phyloP scores from a whole-genome alignment of 2,113 vertebrate genomes.

The Cephalopholis sonnerati region DNA sequence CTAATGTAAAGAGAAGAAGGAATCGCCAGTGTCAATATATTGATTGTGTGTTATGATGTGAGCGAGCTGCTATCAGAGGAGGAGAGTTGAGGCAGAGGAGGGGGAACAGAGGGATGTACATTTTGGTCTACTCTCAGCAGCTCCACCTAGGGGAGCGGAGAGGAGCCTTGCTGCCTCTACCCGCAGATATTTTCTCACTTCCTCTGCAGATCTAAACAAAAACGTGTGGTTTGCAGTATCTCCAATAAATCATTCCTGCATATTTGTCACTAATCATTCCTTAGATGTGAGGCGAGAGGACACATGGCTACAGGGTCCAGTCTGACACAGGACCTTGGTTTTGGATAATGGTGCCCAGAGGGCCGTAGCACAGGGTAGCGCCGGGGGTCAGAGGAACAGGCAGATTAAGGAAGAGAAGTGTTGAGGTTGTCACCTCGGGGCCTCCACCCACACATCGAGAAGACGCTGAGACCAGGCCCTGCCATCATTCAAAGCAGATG shows the following conservation, averaged over 20 bases:
- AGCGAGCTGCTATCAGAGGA: slow-evolving; percentile 1
- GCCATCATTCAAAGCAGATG: slow-evolving; percentile 84
- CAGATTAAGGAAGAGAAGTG: slow-evolving; percentile 79
- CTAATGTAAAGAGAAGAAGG: background rate
- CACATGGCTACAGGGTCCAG: slow-evolving; percentile 65
- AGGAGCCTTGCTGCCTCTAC: slow-evolving; percentile 26
- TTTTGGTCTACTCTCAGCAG: slow-evolving; percentile 65
- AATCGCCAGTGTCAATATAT: background rate
- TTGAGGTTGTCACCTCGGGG: slow-evolving; percentile 82
- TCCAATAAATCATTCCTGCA: slow-evolving; percentile 37
- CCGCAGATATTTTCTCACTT: slow-evolving; percentile 7
- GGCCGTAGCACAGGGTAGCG: slow-evolving; percentile 46
- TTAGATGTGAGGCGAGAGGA: slow-evolving; percentile 62
- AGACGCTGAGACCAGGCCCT: slow-evolving; percentile 50
- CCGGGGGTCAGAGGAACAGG: slow-evolving; percentile 72
- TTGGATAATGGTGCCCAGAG: slow-evolving; percentile 72
- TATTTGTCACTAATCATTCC: slow-evolving; percentile 62
- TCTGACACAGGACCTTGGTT: slow-evolving; percentile 63
- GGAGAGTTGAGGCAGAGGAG: background rate
- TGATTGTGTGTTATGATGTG: slow-evolving; percentile 35
- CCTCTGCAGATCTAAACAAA: slow-evolving; percentile 38
- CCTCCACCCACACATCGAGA: slow-evolving; percentile 68
- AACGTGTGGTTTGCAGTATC: slow-evolving; percentile 34
- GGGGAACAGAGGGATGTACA: slow-evolving; percentile 13
- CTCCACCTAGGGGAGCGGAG: slow-evolving; percentile 79